Evolutionary conservation across 2,888 invertebrate species (phyloP).

Genomic region (Hanleya hanleyi): DNA sequence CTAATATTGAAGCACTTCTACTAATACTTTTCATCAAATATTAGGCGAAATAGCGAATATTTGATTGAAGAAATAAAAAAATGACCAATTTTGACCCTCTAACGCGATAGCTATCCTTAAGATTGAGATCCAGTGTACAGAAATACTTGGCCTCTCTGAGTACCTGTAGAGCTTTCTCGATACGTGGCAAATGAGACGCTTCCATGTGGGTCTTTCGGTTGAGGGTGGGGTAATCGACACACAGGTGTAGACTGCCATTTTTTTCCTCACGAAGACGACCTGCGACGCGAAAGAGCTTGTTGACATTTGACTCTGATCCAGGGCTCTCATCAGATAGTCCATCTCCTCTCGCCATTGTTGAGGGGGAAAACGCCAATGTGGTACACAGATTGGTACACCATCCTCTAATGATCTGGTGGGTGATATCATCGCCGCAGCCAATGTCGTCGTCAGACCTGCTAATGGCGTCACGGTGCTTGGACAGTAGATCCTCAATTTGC

Average conservation of each 20-base stretch:
- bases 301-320: conserved; percentile 27
- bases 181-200: conserved; percentile 46
- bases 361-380: no score
- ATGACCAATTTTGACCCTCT: no score
- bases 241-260: conserved; percentile 36
- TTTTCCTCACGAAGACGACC: conserved; percentile 43
- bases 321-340: conserved; percentile 20
- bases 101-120: no score
- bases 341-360: conserved; percentile 35
- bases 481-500: not conserved
- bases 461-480: not conserved
- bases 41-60: no score
- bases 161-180: conserved; percentile 48
- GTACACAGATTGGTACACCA: conserved; percentile 14
- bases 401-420: conserved; percentile 8
- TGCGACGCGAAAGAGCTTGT: conserved; percentile 40
- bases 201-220: conserved; percentile 49
- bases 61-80: no score
- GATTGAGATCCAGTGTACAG: conserved; percentile 32
- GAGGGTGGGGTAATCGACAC: conserved; percentile 47
- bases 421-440: conserved; percentile 16
- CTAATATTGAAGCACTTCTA: no score
- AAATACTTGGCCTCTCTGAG: conserved; percentile 40
- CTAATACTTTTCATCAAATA: no score
- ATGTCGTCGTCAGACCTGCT: conserved; percentile 11